phyloP scores from a whole-genome alignment of 2,888 invertebrate species.

The Alsophila aescularia region DNA sequence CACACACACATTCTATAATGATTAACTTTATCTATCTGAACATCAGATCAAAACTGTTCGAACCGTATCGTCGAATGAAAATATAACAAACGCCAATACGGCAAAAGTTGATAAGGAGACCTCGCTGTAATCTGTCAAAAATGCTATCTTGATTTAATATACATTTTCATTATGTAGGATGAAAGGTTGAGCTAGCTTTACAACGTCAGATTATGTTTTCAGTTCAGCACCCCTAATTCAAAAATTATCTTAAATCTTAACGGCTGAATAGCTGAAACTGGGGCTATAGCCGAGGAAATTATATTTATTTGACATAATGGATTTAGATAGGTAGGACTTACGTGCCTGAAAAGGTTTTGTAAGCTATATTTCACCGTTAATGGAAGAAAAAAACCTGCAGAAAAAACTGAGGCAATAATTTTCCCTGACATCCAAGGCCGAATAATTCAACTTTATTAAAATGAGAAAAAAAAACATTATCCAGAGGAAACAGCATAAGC shows the following conservation, averaged over 20 bases:
- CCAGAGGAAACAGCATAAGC: too few species aligned
- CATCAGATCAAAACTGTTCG: too few species aligned
- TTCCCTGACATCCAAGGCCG: not conserved
- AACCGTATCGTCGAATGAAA: too few species aligned
- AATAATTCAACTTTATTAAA: not conserved
- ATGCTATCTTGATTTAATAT: not conserved
- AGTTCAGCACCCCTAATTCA: constrained; percentile 10
- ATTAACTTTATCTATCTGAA: too few species aligned
- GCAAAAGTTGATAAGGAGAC: too few species aligned
- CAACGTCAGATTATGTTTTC: constrained; percentile 6
- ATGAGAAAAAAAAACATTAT: not conserved
- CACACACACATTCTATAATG: too few species aligned
- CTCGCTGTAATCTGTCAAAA: too few species aligned
- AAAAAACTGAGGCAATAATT: constrained; percentile 5
- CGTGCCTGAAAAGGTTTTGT: constrained; percentile 10
- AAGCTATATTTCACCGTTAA: constrained; percentile 10
- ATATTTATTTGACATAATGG: constrained; percentile 26
- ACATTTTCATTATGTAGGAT: constrained; percentile 9
- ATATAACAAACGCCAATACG: too few species aligned
- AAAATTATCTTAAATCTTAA: constrained; percentile 20
- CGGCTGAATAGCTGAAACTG: constrained; percentile 3
- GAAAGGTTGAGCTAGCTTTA: constrained; percentile 10
- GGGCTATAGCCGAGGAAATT: constrained; percentile 11
- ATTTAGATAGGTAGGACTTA: constrained; percentile 20
- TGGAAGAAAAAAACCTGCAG: not conserved